Evolutionary conservation across 2,113 vertebrate genomes (phyloP).

Genomic region (Toxotes chatareus): DNA sequence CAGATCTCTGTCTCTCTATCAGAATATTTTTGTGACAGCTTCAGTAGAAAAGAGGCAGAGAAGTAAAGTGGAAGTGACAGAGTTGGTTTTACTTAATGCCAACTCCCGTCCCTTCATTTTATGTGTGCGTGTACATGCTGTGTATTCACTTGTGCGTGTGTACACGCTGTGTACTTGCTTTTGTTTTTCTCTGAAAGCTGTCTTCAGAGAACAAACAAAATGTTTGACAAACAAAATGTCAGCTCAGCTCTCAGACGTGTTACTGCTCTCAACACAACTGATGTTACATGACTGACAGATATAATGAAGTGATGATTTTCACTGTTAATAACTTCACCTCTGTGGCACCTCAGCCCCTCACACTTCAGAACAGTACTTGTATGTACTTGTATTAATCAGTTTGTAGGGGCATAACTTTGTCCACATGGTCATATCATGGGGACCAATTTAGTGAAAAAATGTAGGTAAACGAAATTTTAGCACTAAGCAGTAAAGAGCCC

Average conservation of each 20-base stretch:
- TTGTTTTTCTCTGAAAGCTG: conserved; percentile 27
- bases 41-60: conserved; percentile 39
- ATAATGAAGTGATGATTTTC: neutral
- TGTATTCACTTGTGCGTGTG: neutral
- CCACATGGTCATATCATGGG: neutral
- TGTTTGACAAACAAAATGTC: conserved; percentile 31
- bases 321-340: neutral
- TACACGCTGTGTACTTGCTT: conserved; percentile 5
- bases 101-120: conserved; percentile 20
- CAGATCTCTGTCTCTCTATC: conserved; percentile 52
- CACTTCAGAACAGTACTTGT: neutral
- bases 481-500: too few relatives aligned
- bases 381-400: neutral
- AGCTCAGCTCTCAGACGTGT: conserved; percentile 3
- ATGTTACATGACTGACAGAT: conserved; percentile 8
- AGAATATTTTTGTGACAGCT: conserved; percentile 70
- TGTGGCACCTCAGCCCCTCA: neutral
- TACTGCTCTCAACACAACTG: neutral
- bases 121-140: neutral
- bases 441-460: neutral
- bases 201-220: conserved; percentile 36
- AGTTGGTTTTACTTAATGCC: conserved; percentile 50
- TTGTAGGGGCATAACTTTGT: neutral
- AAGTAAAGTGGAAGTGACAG: conserved; percentile 53
- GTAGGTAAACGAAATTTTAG: too few relatives aligned